Percentiles rank a stretch among this genome's conserved stretches.
These are phyloP conservation scores for Anthoptus insignis DNA, from an alignment of 2,888 invertebrate species.

Conservation along the genomic window DNA sequence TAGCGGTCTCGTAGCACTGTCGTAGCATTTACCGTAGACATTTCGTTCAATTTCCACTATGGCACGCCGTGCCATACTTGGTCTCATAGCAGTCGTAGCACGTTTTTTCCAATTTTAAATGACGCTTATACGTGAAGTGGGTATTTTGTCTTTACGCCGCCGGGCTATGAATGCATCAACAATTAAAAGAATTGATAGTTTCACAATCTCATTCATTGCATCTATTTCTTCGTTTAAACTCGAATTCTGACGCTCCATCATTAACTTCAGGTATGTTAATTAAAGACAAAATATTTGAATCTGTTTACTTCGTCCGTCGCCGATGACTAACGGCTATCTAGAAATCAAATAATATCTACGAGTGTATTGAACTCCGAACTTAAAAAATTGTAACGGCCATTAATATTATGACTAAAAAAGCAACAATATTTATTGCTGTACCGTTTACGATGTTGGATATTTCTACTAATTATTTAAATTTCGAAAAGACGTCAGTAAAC, in stretches of 20 bases:
- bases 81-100: too few relatives aligned
- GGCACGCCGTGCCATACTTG: too few relatives aligned
- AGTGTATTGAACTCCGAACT: slow-evolving; percentile 55
- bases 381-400: slow-evolving; percentile 38
- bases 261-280: slow-evolving; percentile 38
- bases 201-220: too few relatives aligned
- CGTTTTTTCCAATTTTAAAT: too few relatives aligned
- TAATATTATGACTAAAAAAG: slow-evolving; percentile 32
- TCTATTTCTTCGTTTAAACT: too few relatives aligned
- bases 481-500: slow-evolving; percentile 4
- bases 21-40: too few relatives aligned
- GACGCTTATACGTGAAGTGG: too few relatives aligned
- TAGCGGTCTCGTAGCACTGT: too few relatives aligned
- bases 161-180: too few relatives aligned
- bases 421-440: slow-evolving; percentile 26
- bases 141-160: too few relatives aligned
- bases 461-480: slow-evolving; percentile 30
- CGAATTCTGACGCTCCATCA: not conserved
- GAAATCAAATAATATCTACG: slow-evolving; percentile 57
- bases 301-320: slow-evolving; percentile 48
- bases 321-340: slow-evolving; percentile 59
- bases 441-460: slow-evolving; percentile 24
- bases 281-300: slow-evolving; percentile 44
- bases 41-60: too few relatives aligned
- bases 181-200: too few relatives aligned